These are phyloP conservation scores for Arvicanthis niloticus DNA, from an alignment of 2,113 vertebrate genomes.

Conservation along the genomic window DNA sequence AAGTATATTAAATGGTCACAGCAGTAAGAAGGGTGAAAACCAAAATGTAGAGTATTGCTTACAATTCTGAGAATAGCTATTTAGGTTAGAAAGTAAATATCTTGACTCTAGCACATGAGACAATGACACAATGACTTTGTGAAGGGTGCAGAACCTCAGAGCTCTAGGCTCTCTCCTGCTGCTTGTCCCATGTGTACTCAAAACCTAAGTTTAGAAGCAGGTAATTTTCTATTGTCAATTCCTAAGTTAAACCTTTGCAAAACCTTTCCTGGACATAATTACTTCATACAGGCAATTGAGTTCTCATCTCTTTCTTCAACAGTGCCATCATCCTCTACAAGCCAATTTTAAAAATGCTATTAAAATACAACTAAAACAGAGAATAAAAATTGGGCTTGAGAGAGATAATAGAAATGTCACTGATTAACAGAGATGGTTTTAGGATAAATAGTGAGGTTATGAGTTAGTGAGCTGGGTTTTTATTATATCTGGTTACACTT, in stretches of 20 bases:
- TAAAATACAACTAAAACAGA: conserved; percentile 27
- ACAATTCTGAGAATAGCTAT: background rate
- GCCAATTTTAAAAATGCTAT: background rate
- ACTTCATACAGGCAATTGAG: background rate
- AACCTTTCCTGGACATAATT: background rate
- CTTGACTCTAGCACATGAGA: background rate
- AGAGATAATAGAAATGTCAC: conserved; percentile 32
- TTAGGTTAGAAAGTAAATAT: background rate
- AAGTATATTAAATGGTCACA: background rate
- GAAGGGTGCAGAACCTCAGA: rapidly evolving
- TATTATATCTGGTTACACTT: conserved; percentile 46
- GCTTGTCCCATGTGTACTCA: background rate
- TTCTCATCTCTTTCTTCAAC: background rate
- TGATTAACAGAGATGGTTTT: background rate
- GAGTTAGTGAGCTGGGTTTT: background rate
- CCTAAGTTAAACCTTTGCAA: background rate
- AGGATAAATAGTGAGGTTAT: conserved; percentile 19
- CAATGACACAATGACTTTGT: background rate
- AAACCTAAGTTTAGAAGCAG: background rate
- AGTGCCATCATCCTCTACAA: background rate
- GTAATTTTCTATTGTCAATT: conserved; percentile 8
- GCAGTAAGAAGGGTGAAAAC: background rate
- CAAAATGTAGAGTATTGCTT: background rate
- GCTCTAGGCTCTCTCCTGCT: background rate
- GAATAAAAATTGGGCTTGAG: background rate